Conservation (phyloP, 2,888 invertebrate genomes). For the Sminthurinus aureus region DNA sequence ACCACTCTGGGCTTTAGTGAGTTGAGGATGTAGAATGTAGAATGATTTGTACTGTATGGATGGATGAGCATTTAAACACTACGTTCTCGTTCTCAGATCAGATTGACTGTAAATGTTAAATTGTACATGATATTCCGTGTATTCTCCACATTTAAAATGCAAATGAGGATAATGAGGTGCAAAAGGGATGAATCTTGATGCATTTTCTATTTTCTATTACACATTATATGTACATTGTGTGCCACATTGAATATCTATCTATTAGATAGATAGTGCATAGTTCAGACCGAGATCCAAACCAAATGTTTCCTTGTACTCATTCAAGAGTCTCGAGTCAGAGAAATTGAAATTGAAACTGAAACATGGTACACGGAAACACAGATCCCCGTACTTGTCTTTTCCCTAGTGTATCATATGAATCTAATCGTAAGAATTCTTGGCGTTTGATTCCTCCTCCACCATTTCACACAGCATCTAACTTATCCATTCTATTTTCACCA, state of each 20-base stretch:
- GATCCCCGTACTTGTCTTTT: neutral
- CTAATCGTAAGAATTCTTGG: neutral
- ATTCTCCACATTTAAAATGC: constrained; percentile 48
- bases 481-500: no score
- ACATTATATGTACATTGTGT: neutral
- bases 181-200: constrained; percentile 52
- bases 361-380: neutral
- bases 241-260: no score
- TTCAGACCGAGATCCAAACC: neutral
- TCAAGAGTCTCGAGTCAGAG: neutral
- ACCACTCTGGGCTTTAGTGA: no score
- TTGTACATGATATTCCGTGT: neutral
- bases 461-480: no score
- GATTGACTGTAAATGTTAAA: neutral
- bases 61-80: no score
- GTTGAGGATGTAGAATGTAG: no score
- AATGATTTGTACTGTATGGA: neutral
- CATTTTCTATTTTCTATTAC: neutral
- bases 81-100: no score
- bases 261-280: neutral
- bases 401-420: neutral
- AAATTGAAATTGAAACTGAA: neutral
- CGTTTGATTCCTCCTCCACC: no score
- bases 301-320: neutral
- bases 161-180: constrained; percentile 59